A percentile compares a stretch with the other conserved stretches of the same genome.
These are phyloP conservation scores for Drosophila punjabiensis DNA, from an alignment of 1,140 invertebrate species.

Conservation along the genomic window DNA sequence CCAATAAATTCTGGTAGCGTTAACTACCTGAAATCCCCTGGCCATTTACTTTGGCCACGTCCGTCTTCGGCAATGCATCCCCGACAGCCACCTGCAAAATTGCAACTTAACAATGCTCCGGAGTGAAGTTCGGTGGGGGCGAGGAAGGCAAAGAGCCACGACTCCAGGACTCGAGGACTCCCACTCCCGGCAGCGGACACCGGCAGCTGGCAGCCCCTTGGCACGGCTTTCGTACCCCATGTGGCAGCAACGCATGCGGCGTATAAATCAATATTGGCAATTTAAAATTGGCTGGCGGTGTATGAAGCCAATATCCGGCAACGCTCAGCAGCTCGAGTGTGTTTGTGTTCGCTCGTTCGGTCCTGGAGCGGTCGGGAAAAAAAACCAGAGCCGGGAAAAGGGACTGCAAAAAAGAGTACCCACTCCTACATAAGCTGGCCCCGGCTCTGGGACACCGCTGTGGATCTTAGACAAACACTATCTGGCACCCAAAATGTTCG, in stretches of 20 bases:
- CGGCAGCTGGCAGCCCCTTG: background rate
- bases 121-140: constrained; percentile 31
- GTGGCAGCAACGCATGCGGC: constrained; percentile 74
- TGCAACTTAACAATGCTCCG: constrained; percentile 80
- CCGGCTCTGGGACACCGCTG: constrained; percentile 44
- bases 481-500: constrained; percentile 59
- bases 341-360: constrained; percentile 30
- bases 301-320: constrained; percentile 82
- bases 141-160: background rate
- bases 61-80: constrained; percentile 48
- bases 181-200: background rate
- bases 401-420: constrained; percentile 7
- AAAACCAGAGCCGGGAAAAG: background rate
- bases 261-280: constrained; percentile 83
- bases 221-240: constrained; percentile 64
- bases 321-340: constrained; percentile 50
- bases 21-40: constrained; percentile 76
- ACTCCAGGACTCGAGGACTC: constrained; percentile 12
- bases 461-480: constrained; percentile 78
- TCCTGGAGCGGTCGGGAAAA: constrained; percentile 20
- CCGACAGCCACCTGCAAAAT: constrained; percentile 72
- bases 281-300: constrained; percentile 82
- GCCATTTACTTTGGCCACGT: constrained; percentile 73
- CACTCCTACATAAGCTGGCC: background rate
- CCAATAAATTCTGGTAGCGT: constrained; percentile 78